Evolutionary conservation across 1,140 invertebrate genomes (phyloP).

Genomic region (Eurosta solidaginis): DNA sequence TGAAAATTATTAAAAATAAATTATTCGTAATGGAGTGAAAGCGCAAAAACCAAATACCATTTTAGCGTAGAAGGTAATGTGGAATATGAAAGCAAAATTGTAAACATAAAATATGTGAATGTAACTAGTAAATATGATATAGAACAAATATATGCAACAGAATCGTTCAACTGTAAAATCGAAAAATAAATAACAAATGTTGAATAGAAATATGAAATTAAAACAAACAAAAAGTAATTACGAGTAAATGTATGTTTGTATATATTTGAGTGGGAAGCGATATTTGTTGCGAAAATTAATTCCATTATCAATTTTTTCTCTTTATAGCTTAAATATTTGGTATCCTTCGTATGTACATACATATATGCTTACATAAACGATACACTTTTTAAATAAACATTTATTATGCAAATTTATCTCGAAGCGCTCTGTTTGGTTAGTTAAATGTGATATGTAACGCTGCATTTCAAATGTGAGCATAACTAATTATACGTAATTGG

Average conservation of each 20-base stretch:
- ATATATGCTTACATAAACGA: neutral
- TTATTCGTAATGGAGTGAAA: neutral
- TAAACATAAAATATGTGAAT: neutral
- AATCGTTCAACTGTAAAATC: conserved; percentile 1
- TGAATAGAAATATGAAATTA: neutral
- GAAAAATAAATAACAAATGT: neutral
- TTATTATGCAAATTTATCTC: neutral
- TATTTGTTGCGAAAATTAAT: no score
- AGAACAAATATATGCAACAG: neutral
- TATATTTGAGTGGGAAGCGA: no score
- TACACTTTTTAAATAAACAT: conserved; percentile 2
- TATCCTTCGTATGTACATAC: no score
- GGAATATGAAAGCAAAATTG: neutral
- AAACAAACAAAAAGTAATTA: neutral
- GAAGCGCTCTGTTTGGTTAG: conserved; percentile 8
- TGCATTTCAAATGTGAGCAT: conserved; percentile 22
- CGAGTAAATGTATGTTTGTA: neutral
- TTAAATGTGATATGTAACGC: conserved; percentile 7
- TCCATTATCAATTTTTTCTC: no score
- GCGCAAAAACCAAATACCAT: neutral
- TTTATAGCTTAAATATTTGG: no score
- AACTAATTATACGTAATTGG: conserved; percentile 14
- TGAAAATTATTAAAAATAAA: conserved; percentile 10
- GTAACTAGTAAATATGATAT: neutral
- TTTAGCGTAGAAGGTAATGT: neutral